These are phyloP conservation scores for Formica aserva DNA, from an alignment of 2,888 invertebrate species.

Conservation along the genomic window DNA sequence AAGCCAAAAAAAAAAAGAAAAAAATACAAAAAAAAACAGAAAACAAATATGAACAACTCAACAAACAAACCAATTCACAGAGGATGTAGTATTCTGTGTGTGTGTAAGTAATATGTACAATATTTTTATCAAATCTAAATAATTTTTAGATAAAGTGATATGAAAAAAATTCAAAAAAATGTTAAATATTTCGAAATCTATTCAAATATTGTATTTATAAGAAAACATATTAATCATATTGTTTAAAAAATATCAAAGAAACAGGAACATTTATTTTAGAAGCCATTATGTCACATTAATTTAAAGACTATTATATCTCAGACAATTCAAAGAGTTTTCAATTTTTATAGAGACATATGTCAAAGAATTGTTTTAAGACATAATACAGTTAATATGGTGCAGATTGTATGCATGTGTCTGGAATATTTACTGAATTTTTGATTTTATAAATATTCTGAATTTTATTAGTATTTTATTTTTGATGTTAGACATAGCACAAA, in stretches of 20 bases:
- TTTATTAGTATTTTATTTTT: neutral
- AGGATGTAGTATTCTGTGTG: neutral
- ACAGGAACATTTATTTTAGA: neutral
- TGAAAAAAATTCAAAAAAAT: neutral
- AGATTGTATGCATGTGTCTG: neutral
- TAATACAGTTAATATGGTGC: neutral
- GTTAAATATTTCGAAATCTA: neutral
- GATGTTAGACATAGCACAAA: neutral
- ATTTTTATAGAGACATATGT: neutral
- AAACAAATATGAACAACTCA: neutral
- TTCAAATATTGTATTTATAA: neutral
- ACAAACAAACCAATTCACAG: neutral
- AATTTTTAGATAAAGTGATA: neutral
- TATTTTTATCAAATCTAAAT: neutral
- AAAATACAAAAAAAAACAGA: neutral
- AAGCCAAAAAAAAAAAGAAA: neutral
- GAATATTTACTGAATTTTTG: neutral
- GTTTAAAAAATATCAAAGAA: neutral
- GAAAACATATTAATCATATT: neutral
- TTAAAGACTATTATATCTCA: neutral
- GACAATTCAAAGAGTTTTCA: neutral
- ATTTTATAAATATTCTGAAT: neutral
- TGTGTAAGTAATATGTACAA: neutral
- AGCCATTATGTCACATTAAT: neutral
- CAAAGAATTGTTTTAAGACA: neutral